Evolutionary conservation across 2,797 vertebrate genomes (phyloP).

Genomic region (Gobio occitaniae): DNA sequence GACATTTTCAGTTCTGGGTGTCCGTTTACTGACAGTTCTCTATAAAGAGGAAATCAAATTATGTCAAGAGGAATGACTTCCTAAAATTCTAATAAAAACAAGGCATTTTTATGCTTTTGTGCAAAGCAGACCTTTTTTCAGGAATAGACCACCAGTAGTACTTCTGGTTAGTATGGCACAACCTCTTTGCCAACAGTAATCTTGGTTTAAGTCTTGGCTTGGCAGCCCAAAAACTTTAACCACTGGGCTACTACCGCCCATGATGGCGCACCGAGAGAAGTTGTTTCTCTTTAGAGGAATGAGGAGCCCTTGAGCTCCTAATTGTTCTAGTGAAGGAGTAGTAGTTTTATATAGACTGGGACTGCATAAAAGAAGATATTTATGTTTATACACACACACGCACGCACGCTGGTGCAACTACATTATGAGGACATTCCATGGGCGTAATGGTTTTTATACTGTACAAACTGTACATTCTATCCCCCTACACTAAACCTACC

Average conservation of each 20-base stretch:
- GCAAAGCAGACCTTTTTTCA: background rate
- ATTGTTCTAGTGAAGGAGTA: constrained; percentile 34
- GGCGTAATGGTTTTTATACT: too few species aligned
- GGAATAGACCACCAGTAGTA: constrained; percentile 29
- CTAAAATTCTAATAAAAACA: background rate
- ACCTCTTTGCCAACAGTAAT: constrained; percentile 24
- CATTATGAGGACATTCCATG: too few species aligned
- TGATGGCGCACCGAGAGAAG: constrained; percentile 20
- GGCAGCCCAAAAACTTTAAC: constrained; percentile 23
- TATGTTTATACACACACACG: background rate
- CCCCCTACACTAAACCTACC: too few species aligned
- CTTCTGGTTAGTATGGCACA: constrained; percentile 14
- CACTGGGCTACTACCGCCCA: constrained; percentile 33
- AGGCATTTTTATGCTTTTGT: background rate
- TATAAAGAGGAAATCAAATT: constrained; percentile 3
- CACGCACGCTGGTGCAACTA: too few species aligned
- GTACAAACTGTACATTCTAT: too few species aligned
- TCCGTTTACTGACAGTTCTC: background rate
- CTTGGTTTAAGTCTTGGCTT: constrained; percentile 32
- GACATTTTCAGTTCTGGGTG: background rate
- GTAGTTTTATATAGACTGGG: background rate
- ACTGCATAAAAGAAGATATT: background rate
- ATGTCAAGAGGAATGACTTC: background rate
- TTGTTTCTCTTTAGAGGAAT: constrained; percentile 21
- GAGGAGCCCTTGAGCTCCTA: constrained; percentile 1